Evolutionary conservation across 1,140 invertebrate genomes (phyloP), one percentile per base, ranked within the genome.

Genomic region (Heliconius eleuchia): DNA sequence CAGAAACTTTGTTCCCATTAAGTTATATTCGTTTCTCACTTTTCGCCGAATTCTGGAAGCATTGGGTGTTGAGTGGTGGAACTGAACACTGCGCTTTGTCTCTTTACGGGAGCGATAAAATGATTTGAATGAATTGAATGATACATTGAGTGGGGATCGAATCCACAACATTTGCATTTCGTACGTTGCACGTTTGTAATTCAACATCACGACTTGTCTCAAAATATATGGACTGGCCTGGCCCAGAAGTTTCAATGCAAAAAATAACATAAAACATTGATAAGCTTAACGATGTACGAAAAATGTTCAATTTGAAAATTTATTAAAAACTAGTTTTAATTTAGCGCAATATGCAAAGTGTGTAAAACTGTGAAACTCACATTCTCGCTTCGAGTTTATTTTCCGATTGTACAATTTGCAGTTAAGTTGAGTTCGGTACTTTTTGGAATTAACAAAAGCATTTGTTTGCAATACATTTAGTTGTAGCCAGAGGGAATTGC

Each of bases 401-500:
- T 83, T 85, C 84, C 82, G 82, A 74, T 76, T 82, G 78, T 82
- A 80, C 80, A 84, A 82, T 84, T 87, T 82, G 79, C 82, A 85
- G 81, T 85, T 85, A 74, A 83, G 86, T 87, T 74, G 79, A 73
- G 74, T 79, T 77, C 78, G 80, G 78, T 76, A 84, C 78, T 82
- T 78, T 90, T 90, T 87, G 84, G 86, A 90, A 90, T 89, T 88
- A 89, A 93, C 90, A 91, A 91, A 90, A 81, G 86, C 86, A 77
- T 82, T 60, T 76, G 80, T 86, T 90, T 85, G 78, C 74, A 82
- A 74, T 79, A 84, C 85, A 87, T 89, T 89, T 85, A 88, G 84
- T 89, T 90, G 85, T 90, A 91, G 81, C 84, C 7, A 66, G 13
- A 5, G 23, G 27, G 27, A 66, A 66, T 66, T 30, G 60, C 5